Percentiles rank a stretch among this genome's conserved stretches.
These are phyloP conservation scores for Cyanistes caeruleus DNA, from an alignment of 2,113 vertebrate genomes.

Conservation along the genomic window DNA sequence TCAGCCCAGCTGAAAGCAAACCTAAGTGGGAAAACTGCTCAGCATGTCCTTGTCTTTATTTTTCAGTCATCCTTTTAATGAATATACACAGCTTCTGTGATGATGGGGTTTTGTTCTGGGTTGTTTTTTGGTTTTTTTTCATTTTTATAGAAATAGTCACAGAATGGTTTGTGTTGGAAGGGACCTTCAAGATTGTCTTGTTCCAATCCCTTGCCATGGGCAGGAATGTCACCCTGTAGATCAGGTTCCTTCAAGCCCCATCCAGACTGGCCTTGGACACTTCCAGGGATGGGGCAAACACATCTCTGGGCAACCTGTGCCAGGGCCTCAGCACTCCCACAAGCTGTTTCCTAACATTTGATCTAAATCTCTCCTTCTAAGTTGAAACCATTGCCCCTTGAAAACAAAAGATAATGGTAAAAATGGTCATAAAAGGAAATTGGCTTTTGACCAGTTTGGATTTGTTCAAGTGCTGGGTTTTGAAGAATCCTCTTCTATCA, in stretches of 20 bases:
- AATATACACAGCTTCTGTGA: background rate
- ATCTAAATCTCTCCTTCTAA: background rate
- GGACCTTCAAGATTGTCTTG: background rate
- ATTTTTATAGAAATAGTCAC: background rate
- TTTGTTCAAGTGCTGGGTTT: background rate
- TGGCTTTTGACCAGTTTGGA: background rate
- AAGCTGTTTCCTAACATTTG: background rate
- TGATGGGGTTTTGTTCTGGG: accelerated
- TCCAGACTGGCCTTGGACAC: background rate
- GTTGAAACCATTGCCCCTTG: background rate
- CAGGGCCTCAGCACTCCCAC: background rate
- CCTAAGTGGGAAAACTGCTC: background rate
- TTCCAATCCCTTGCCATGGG: background rate
- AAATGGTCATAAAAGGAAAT: background rate
- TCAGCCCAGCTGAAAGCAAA: background rate
- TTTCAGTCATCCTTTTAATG: background rate
- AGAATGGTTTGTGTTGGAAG: background rate
- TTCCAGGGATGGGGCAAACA: background rate
- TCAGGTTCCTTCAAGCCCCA: background rate
- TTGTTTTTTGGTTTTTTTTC: accelerated
- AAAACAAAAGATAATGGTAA: background rate
- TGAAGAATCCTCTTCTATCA: background rate
- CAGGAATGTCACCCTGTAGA: background rate
- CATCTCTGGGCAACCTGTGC: background rate
- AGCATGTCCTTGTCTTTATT: background rate